Evolutionary conservation across 2,888 invertebrate genomes (phyloP), one percentile per base, ranked within the genome.

Genomic region (Acronicta leporina): DNA sequence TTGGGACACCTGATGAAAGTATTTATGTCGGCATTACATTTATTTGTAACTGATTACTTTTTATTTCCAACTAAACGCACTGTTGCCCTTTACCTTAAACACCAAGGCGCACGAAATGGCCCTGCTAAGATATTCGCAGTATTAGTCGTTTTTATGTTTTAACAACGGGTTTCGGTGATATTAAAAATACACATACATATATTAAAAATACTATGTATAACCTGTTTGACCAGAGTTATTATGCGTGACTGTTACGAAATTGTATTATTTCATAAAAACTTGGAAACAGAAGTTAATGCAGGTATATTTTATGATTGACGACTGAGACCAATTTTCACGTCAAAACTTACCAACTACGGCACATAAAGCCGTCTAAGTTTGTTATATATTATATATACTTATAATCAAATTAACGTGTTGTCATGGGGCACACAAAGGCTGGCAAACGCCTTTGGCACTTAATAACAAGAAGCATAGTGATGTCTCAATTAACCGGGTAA

Each of bases 401-500:
- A 61, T 42, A 61, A 49, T 62, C 40, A 44, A 66, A 70, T 54
- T 71, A 71, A 63, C 42, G 49, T 59, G 71, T 56, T 61, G 59
- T 67, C 53, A 68, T 50, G 73, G 66, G 68, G 68, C 64, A 63
- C 64, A 76, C 70, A 55, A 73, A 74, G 78, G 82, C 56, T 75
- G 62, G 64, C 74, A 68, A 66, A 72, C 73, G 71, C 74, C 66
- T 67, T 55, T 62, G 72, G 77, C 81, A 73, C 79, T 81, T 84
- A 78, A 83, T 82, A 80, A 80, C 68, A 65, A 67, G 68, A 70
- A 56, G 41, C 58, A 61, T 58, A 68, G 75, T 61, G 55, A 58
- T 68, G 77, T 77, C 64, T 51, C 56, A 77, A 77, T 74, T 73
- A 73, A 61, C 60, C 13, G 58, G 69, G 77, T 74, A 72, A 75